A percentile compares a stretch with the other conserved stretches of the same genome.
Conservation (phyloP, 2,113 vertebrate genomes). For the Climacteris rufus region DNA sequence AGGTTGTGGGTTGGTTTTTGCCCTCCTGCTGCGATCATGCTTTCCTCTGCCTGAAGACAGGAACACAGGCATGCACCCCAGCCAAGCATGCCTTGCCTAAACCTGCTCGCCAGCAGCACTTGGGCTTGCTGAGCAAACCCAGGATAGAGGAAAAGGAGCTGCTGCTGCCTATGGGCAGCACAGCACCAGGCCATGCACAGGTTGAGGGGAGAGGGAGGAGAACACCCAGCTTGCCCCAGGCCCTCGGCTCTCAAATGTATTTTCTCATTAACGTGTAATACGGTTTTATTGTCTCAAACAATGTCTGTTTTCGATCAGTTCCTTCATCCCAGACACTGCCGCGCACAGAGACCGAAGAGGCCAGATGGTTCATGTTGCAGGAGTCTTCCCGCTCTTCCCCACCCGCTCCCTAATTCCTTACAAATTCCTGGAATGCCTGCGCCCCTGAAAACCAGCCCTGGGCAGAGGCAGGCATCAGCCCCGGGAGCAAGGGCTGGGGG, state of each 20-base stretch:
- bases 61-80: background rate
- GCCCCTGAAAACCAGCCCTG: conserved; percentile 62
- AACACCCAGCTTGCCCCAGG: conserved; percentile 55
- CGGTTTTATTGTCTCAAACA: conserved; percentile 69
- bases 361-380: conserved; percentile 79
- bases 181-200: background rate
- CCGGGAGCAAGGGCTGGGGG: background rate
- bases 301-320: conserved; percentile 76
- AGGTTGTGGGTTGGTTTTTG: fast-evolving
- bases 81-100: background rate
- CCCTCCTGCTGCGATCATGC: background rate
- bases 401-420: conserved; percentile 62
- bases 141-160: background rate
- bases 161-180: background rate
- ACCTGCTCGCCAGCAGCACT: fast-evolving
- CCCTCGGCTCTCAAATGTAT: conserved; percentile 60
- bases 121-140: fast-evolving
- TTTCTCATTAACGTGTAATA: conserved; percentile 71
- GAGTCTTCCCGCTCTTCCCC: conserved; percentile 49
- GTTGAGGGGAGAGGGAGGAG: background rate
- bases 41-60: background rate
- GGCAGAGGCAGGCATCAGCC: conserved; percentile 7
- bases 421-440: conserved; percentile 76
- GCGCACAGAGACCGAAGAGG: conserved; percentile 2
- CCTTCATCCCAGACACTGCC: conserved; percentile 60